Base-by-base conservation (phyloP, 2,888 invertebrate genomes). In the Drosophila infuscata region DNA sequence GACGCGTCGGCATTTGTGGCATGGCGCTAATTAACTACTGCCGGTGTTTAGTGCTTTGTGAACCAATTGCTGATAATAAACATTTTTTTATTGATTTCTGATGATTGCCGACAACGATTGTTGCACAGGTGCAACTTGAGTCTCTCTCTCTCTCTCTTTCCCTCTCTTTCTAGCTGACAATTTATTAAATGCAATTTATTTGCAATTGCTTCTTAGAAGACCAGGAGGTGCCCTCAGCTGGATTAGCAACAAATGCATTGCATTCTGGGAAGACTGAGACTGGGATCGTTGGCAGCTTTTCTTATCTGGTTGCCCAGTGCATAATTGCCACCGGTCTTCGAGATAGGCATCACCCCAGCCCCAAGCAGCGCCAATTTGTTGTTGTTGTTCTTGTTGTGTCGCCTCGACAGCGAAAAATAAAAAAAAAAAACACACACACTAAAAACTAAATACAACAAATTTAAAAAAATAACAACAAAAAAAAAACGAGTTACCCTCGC, bases 21-120 rank as follows among this genome's bases (percentile, higher is more conserved):
- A 92, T 92, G 92, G 88, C 90, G 88, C 92, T 92, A 92, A 92
- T 92, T 92, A 92, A 92, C 91, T 86, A 91, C 92, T 92, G 91
- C 92, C 92, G 92, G 92, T 92, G 85, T 77, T 83, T 79, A 76
- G 74, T 53, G 67, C 43, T 66, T 32, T 61, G 68, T 74, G 74
- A 82, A 76, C 74, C 87, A 88, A 89, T 88, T 88, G 87, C 81
- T 79, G 87, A 84, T 87, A 78, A 72, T 87, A 84, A 89, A 87
- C 79, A 88, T 86, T 90, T 88, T 90, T 88, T 90, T 88, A 88
- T 88, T 88, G 88, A 88, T 90, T 88, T 88, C 76, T 88, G 88
- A 88, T 90, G 87, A 87, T 88, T 89, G 88, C 87, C 89, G 80
- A 70, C 83, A 25, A 15, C 54, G 59, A 65, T 43, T 43, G 41